phyloP scores from a whole-genome alignment of 2,797 vertebrate genomes.

The Neosilurus hyrtlii region DNA sequence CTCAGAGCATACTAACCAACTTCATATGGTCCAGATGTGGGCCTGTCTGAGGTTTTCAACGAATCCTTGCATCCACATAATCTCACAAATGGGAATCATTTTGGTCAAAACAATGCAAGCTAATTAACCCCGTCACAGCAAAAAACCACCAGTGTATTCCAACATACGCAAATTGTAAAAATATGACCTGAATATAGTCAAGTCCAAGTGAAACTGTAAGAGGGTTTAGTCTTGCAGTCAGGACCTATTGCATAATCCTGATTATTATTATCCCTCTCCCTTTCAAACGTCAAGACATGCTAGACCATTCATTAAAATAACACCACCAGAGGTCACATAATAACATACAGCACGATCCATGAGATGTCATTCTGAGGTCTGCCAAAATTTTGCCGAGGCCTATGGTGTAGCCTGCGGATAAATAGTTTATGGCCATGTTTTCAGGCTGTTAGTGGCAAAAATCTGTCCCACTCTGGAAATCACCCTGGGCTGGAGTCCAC shows the following conservation, averaged over 20 bases:
- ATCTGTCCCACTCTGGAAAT: background rate
- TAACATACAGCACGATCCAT: background rate
- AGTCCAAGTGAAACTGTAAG: background rate
- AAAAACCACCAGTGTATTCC: background rate
- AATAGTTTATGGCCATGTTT: constrained; percentile 14
- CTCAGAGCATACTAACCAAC: background rate
- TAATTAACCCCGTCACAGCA: background rate
- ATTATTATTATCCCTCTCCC: background rate
- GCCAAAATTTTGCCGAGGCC: background rate
- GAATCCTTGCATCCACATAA: background rate
- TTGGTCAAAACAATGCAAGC: background rate
- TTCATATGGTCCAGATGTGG: background rate
- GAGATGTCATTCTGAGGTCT: background rate
- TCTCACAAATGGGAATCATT: constrained; percentile 1
- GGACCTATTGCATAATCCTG: background rate
- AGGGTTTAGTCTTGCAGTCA: background rate
- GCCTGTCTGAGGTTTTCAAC: background rate
- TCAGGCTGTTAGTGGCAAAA: background rate
- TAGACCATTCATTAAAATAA: background rate
- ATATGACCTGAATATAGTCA: background rate
- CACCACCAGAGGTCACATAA: background rate
- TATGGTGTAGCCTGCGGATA: background rate
- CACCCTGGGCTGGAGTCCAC: background rate
- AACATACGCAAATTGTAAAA: background rate
- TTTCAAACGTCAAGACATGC: background rate